Evolutionary conservation across 2,797 vertebrate genomes (phyloP).

Genomic region (Corythornis leucogaster): DNA sequence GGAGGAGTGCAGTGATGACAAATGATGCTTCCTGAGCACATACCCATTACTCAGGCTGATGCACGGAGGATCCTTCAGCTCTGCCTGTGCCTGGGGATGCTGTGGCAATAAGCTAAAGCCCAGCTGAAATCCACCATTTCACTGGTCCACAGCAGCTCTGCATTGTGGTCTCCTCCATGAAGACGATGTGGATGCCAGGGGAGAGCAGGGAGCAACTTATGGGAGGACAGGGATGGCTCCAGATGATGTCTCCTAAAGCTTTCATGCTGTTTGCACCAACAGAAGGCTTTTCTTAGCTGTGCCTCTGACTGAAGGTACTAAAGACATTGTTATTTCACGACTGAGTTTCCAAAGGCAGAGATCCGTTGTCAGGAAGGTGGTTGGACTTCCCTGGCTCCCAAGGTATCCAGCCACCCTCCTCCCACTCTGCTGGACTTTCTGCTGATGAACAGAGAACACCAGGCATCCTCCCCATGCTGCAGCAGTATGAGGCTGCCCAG

Average conservation of each 20-base stretch:
- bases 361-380: not conserved
- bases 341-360: not conserved
- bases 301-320: not conserved
- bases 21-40: not conserved
- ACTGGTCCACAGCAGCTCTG: not conserved
- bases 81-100: not conserved
- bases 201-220: not conserved
- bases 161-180: fast-evolving
- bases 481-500: fast-evolving
- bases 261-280: not conserved
- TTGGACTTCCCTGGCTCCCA: fast-evolving
- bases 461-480: fast-evolving
- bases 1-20: not conserved
- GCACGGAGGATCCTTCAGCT: not conserved
- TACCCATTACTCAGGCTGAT: not conserved
- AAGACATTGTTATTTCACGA: not conserved
- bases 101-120: not conserved
- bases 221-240: not conserved
- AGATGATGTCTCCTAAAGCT: not conserved
- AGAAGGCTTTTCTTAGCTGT: not conserved
- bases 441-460: fast-evolving
- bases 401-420: not conserved
- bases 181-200: too few species aligned
- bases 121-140: not conserved
- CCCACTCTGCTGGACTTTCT: not conserved